These are phyloP conservation scores for Acrossocheilus fasciatus DNA, from an alignment of 2,797 vertebrate genomes.

Conservation along the genomic window DNA sequence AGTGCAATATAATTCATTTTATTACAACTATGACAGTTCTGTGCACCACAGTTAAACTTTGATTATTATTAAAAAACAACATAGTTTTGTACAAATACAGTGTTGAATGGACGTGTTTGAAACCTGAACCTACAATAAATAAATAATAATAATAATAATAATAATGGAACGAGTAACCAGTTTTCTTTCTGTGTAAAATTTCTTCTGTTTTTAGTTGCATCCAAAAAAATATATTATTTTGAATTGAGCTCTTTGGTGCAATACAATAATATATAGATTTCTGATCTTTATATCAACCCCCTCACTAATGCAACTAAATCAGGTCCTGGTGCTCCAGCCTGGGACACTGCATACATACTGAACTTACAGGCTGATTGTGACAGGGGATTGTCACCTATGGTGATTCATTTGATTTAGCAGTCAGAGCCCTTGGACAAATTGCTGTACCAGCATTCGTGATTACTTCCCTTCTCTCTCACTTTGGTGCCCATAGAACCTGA, in stretches of 20 bases:
- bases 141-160: no score
- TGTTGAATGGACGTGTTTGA: no score
- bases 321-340: not conserved
- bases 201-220: no score
- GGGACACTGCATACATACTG: not conserved
- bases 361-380: constrained; percentile 5
- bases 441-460: constrained; percentile 56
- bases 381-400: not conserved
- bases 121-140: no score
- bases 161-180: no score
- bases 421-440: constrained; percentile 19
- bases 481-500: constrained; percentile 49
- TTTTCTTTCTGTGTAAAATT: no score
- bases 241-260: not conserved
- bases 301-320: not conserved
- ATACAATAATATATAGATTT: not conserved
- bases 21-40: no score
- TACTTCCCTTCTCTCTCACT: constrained; percentile 62
- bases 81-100: no score
- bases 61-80: no score
- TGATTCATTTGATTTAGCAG: constrained; percentile 28
- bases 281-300: not conserved
- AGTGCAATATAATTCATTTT: no score
- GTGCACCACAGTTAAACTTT: no score
- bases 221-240: not conserved